A percentile compares a stretch with the other conserved stretches of the same genome.
Conservation (phyloP, 2,113 vertebrate species). For the Laticauda laticaudata region DNA sequence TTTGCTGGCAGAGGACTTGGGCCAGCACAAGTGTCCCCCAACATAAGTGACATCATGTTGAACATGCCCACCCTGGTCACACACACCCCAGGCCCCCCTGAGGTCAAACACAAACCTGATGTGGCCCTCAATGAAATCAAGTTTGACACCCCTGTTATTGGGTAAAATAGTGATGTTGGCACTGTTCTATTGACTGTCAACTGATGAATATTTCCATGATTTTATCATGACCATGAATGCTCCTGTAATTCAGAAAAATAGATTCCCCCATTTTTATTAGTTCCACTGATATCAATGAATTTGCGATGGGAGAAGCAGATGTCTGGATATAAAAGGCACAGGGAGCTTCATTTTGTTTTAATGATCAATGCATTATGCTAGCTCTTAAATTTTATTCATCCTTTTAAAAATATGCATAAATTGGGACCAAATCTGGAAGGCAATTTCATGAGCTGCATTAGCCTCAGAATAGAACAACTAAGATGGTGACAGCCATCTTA, state of each 20-base stretch:
- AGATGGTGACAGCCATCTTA: conserved; percentile 31
- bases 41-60: no score
- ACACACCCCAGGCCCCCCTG: no score
- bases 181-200: background rate
- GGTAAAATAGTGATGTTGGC: background rate
- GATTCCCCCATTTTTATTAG: background rate
- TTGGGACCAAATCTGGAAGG: background rate
- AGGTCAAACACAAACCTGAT: no score
- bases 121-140: no score
- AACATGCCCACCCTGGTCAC: no score
- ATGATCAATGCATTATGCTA: background rate
- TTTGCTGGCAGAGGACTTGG: no score
- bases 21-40: no score
- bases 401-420: background rate
- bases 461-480: conserved; percentile 7
- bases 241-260: background rate
- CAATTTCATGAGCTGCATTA: conserved; percentile 2
- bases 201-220: background rate
- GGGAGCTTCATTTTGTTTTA: conserved; percentile 2
- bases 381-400: conserved; percentile 15
- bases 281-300: background rate
- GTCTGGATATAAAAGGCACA: background rate
- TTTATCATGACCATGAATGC: background rate
- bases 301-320: background rate
- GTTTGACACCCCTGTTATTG: background rate